Conservation (phyloP, 2,797 vertebrate genomes). For the Pogoniulus pusillus region DNA sequence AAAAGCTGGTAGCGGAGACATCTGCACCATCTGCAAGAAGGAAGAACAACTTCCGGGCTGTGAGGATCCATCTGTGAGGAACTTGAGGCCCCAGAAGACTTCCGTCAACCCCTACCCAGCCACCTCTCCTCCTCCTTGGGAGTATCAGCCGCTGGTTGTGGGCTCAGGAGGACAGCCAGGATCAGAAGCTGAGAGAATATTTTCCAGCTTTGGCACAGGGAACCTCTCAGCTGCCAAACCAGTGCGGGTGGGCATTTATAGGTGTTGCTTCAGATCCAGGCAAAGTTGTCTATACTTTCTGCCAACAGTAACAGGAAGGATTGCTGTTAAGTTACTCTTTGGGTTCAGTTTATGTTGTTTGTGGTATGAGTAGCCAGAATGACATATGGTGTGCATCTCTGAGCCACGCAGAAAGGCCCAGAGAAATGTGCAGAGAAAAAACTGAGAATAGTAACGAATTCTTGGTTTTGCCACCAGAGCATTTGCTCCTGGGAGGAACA, state of each 20-base stretch:
- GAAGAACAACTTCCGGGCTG: neutral
- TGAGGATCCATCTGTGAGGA: neutral
- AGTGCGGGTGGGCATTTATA: neutral
- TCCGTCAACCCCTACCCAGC: neutral
- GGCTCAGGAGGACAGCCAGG: neutral
- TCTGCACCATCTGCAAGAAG: neutral
- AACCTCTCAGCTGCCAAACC: neutral
- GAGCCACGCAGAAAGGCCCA: neutral
- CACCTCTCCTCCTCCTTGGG: neutral
- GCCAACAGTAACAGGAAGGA: neutral
- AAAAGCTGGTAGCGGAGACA: neutral
- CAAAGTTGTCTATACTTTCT: neutral
- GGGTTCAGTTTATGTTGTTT: neutral
- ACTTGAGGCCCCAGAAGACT: neutral
- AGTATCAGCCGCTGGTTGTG: neutral
- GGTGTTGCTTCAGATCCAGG: neutral
- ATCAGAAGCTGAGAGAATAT: neutral
- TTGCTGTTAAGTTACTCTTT: neutral
- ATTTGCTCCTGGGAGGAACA: conserved; percentile 5
- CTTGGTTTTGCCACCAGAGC: neutral
- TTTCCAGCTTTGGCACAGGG: neutral
- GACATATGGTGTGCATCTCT: neutral
- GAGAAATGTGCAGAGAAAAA: neutral
- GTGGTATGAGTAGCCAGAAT: neutral
- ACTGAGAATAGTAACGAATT: neutral